Base-by-base conservation (phyloP, 2,113 vertebrate genomes). In the Erpornis zantholeuca region DNA sequence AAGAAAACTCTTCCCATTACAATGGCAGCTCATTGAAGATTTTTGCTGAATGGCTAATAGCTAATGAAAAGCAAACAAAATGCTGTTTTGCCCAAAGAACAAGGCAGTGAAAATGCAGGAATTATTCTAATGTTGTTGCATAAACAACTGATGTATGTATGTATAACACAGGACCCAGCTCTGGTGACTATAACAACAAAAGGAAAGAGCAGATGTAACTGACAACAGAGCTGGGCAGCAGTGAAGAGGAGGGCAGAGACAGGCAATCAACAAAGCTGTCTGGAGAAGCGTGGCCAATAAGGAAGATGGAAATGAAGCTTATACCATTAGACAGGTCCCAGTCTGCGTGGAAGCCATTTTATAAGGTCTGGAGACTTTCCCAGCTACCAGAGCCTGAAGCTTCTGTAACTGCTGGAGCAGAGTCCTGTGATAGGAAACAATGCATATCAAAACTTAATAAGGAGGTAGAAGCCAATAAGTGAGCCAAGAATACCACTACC, bases 331-430 rank as follows among this genome's bases (percentile, higher is more conserved):
- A 94, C 99, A 99, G 84, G 99, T 99, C 81, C 99, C 98, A 0
- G 99, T 99, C 96, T 99, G 99, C 4, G 99, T 99, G 59, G 99
- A 98, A 23, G 98, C 99, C 96, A 99, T 98, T 97, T 99, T 99
- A 97, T 98, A 99, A 77, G 98, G 98, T 80, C 98, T 98, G 93
- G 98, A 98, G 93, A 99, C 98, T 97, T 99, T 99, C 87, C 97
- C 98, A 89, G 98, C 97, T 81, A 99, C 99, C 92, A 99, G 93
- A 82, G 98, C 96, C 97, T 99, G 99, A 71, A 99, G 98, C 86
- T 99, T 99, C 97, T 99, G 99, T 94, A 99, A 97, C 96, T 99
- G 99, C 97, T 99, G 99, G 35, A 99, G 98, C 76, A 99, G 98
- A 96, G 98, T 98, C 97, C 99, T 99, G 92, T 54, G 82, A 90